Evolutionary conservation across 2,888 invertebrate species (phyloP).

Genomic region (Pyrgus malvae): DNA sequence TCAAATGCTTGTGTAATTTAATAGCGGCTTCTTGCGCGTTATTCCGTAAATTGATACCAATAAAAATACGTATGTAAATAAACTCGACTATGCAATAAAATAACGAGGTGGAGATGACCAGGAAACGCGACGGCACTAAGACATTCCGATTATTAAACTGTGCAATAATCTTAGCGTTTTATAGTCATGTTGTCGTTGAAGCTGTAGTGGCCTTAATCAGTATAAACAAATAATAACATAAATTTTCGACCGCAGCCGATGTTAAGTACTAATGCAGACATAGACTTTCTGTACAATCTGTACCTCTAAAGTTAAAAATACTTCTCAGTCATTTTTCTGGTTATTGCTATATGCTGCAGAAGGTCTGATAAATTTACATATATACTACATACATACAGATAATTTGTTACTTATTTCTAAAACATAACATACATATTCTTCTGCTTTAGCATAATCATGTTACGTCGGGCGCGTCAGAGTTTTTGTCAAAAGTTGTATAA

Average conservation of each 20-base stretch:
- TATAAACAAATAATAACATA: conserved; percentile 19
- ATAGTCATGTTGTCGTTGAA: conserved; percentile 26
- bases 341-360: no score
- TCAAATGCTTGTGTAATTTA: conserved; percentile 28
- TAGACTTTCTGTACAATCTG: neutral
- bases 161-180: conserved; percentile 54
- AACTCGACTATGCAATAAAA: conserved; percentile 38
- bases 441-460: no score
- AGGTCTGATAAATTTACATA: no score
- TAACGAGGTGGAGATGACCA: conserved; percentile 55
- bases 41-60: conserved; percentile 29
- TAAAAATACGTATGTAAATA: conserved; percentile 35
- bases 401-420: no score
- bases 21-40: conserved; percentile 28
- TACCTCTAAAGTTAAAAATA: neutral
- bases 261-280: neutral
- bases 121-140: conserved; percentile 56
- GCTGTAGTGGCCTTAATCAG: conserved; percentile 30
- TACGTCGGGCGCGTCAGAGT: no score
- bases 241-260: neutral
- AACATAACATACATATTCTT: no score
- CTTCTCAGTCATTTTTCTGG: no score
- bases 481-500: no score
- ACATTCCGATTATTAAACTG: conserved; percentile 63
- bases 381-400: no score